A percentile compares a stretch with the other conserved stretches of the same genome.
phyloP scores from a whole-genome alignment of 2,888 invertebrate species.

The Chydorus sphaericus region DNA sequence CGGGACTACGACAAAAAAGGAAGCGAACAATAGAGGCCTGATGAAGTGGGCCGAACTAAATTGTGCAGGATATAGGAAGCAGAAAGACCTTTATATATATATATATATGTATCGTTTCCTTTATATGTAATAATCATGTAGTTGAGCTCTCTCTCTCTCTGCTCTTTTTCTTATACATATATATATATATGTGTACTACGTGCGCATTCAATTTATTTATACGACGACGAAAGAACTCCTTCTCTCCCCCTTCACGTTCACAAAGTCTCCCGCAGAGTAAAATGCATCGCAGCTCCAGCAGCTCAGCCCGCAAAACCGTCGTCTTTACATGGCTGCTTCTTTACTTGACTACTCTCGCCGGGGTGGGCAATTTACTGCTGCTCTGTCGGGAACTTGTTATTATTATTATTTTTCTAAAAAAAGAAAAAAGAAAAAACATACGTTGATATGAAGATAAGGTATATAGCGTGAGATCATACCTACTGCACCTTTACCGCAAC shows the following conservation, averaged over 20 bases:
- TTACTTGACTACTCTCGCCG: background rate
- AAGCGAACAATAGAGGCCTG: conserved; percentile 1
- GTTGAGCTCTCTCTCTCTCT: background rate
- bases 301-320: background rate
- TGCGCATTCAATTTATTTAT: background rate
- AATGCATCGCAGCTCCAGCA: background rate
- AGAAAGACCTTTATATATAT: too few species aligned
- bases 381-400: background rate
- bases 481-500: background rate
- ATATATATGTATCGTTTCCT: too few species aligned
- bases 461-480: background rate
- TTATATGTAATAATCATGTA: too few species aligned
- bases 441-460: background rate
- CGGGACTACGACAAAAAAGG: background rate
- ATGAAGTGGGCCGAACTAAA: background rate
- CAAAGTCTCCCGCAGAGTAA: background rate
- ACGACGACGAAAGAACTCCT: background rate
- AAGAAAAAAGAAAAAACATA: background rate
- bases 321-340: background rate
- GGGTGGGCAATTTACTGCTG: background rate
- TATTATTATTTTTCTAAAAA: background rate
- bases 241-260: too few species aligned
- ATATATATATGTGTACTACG: background rate
- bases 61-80: too few species aligned
- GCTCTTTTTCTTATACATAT: background rate